Evolutionary conservation across 92 coral and sea anemone genomes (phyloP), one percentile per base, ranked within the genome.

Genomic region (Isaurus tuberculatus): DNA sequence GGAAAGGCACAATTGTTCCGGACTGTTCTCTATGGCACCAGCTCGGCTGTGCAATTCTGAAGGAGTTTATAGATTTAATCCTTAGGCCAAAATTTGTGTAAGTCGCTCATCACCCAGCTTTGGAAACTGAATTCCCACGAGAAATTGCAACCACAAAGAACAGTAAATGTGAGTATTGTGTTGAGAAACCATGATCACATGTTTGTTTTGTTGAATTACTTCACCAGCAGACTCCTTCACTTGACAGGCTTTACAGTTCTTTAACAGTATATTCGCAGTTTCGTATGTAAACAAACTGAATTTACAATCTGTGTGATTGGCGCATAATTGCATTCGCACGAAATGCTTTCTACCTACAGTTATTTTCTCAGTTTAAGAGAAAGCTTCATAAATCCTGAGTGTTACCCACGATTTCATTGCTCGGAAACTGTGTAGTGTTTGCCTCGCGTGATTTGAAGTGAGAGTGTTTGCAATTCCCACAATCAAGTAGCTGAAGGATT

Each of bases 141-240:
- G 82, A 77, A 34, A 34, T 60, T 36, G 7, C 68, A 77, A 57
- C 70, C 70, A 33, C 70, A 40, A 37, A 77, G 13, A 33, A 23
- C 49, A 77, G 82, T 77, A 77, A 58, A 32, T 77, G 70, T 58
- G 42, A 33, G 51, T 77, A 61, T 77, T 77, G 82, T 58, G 36
- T 1, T 55, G 82, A 77, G 16, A 36, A 77, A 34, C 14, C 2
- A 34, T 26, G 16, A 58, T 33, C 23, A 14, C 14, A 1, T 22
- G 30, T 37, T 58, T 60, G 81, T 19, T 75, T 31, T 53, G 33
- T 55, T 22, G 32, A 32, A 67, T 29, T 77, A 57, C 22, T 25
- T 40, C 31, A 34, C 70, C 82, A 77, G 55, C 16, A 55, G 34
- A 34, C 69, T 19, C 25, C 70, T 20, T 65, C 53, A 77, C 70